phyloP scores from a whole-genome alignment of 2,113 vertebrate species.

The Holacanthus passer region DNA sequence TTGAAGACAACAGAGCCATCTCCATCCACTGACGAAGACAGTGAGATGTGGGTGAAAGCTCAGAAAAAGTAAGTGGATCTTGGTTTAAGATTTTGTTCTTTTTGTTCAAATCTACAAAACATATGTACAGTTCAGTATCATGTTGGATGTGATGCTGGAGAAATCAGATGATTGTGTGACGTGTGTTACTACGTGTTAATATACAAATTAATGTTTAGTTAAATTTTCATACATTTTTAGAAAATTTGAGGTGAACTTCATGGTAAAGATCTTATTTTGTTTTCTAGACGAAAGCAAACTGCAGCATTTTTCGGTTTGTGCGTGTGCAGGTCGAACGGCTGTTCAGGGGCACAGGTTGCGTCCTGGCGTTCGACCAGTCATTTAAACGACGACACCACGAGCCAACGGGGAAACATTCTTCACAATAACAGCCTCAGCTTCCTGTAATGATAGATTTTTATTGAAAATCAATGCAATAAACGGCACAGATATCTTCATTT shows the following conservation, averaged over 20 bases:
- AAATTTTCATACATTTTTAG: not conserved
- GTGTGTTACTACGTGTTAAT: no score
- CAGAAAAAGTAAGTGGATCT: no score
- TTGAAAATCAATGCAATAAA: conserved; percentile 47
- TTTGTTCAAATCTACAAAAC: not conserved
- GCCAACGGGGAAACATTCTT: conserved; percentile 5
- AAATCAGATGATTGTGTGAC: no score
- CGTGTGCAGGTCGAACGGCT: not conserved
- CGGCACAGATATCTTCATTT: conserved; percentile 16
- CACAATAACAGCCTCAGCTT: conserved; percentile 17
- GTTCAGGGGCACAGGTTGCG: not conserved
- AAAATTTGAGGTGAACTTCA: not conserved
- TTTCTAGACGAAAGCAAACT: not conserved
- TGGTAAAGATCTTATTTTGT: not conserved
- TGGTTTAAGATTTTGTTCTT: no score
- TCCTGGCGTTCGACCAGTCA: not conserved
- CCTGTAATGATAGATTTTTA: conserved; percentile 27
- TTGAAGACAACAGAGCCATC: not conserved
- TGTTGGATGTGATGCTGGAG: not conserved
- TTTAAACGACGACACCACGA: not conserved
- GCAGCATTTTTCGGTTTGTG: not conserved
- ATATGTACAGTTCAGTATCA: not conserved
- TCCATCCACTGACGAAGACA: not conserved
- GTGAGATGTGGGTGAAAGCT: no score
- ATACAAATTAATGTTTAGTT: no score